Base-by-base conservation (phyloP, 2,797 vertebrate genomes). In the Arrhamphus sclerolepis region DNA sequence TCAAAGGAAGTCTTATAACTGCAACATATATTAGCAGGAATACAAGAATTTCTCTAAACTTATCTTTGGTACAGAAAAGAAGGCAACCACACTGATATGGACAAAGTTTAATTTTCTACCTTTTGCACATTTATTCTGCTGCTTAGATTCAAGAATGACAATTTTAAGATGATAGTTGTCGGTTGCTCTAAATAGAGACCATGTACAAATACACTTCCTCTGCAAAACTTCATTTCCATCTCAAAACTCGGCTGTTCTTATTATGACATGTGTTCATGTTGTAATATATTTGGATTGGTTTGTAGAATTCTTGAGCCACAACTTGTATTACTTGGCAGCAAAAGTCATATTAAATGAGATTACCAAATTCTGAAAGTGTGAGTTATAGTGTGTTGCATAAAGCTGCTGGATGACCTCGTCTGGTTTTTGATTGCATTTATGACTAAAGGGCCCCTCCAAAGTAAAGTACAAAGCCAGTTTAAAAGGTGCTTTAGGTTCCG, bases 401-500 rank as follows among this genome's bases (percentile, higher is more conserved):
- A 41, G 16, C n/a, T n/a, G 38, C 17, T n/a, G 9, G 38, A 22
- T 2, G 0, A 28, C 24, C 46, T 47, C 21, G 14, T 2, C 4
- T n/a, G 17, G n/a, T 59, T 40, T 34, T 43, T 1, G 6, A 58
- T 46, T 47, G 56, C 17, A 14, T 56, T 34, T 34, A 34, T 34
- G 31, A 34, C 9, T 34, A 10, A 34, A 11, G 31, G 31, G 31
- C 31, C 3, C 9, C 9, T 34, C 41, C 14, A 6, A 5, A 13
- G 18, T 28, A 24, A 61, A 44, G 38, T 26, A 31, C 34, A 46
- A 0, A 59, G 43, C 46, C 46, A 20, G 1, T 56, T 66, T 58
- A 10, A 62, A 52, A 55, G 31, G 44, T 28, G 9, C 21, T 49
- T 54, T 42, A 46, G 65, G 34, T 46, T 28, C 19, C 39, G 17